Evolutionary conservation across 2,888 invertebrate genomes (phyloP).

Genomic region (Limnephilus lunatus): DNA sequence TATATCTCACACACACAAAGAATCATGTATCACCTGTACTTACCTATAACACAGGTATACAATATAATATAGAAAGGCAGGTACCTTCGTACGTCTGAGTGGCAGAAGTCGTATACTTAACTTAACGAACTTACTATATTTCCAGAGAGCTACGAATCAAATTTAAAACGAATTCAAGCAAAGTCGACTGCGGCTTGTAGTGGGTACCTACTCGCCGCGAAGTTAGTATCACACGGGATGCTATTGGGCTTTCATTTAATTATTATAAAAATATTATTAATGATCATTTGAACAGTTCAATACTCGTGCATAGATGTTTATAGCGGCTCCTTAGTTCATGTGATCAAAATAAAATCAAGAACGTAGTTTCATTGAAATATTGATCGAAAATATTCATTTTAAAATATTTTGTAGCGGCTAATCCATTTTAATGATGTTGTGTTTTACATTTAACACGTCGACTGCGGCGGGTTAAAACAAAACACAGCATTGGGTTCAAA

Average conservation of each 20-base stretch:
- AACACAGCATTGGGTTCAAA: too few species aligned
- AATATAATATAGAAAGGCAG: not conserved
- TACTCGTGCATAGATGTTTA: not conserved
- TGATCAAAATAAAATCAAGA: not conserved
- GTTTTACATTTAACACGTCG: not conserved
- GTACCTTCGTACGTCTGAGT: not conserved
- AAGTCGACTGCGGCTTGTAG: conserved; percentile 20
- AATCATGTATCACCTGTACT: conserved; percentile 1
- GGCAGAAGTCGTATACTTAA: not conserved
- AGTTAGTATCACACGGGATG: conserved; percentile 15
- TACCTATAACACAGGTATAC: not conserved
- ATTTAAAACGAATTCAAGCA: conserved; percentile 33
- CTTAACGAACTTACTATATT: not conserved
- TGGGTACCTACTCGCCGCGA: not conserved
- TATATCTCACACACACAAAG: conserved; percentile 9
- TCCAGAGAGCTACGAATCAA: conserved; percentile 29
- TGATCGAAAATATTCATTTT: too few species aligned
- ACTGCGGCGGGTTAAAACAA: too few species aligned
- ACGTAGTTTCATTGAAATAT: too few species aligned
- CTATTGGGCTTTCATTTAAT: not conserved
- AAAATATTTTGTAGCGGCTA: not conserved
- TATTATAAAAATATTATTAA: not conserved
- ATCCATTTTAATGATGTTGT: not conserved
- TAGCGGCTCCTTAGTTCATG: not conserved
- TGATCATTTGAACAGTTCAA: not conserved